Percentiles rank a stretch among this genome's conserved stretches.
Conservation (phyloP, 2,888 invertebrate genomes). For the Cantharis flavilabris region DNA sequence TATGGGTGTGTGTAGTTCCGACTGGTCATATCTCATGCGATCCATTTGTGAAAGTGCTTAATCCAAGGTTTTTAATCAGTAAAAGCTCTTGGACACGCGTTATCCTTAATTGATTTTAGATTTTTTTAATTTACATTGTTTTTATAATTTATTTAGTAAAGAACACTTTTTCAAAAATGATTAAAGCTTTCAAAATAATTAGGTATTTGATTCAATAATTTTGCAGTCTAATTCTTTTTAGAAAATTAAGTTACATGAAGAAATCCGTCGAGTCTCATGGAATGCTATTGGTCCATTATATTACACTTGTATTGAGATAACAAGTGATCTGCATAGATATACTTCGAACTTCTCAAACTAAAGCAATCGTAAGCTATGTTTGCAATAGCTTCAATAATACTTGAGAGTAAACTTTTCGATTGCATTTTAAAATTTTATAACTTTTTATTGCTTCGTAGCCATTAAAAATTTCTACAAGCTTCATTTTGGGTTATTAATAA, state of each 20-base stretch:
- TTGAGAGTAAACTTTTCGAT: neutral
- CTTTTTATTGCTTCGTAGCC: neutral
- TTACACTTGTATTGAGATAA: neutral
- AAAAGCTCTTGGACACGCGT: conserved; percentile 15
- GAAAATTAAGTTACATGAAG: neutral
- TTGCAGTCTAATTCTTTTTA: neutral
- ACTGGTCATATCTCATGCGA: conserved; percentile 29
- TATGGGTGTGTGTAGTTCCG: conserved; percentile 29
- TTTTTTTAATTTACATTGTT: conserved; percentile 12
- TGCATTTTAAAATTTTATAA: neutral
- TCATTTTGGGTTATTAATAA: neutral
- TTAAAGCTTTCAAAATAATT: no score
- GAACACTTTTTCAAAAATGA: neutral
- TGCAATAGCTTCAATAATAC: neutral
- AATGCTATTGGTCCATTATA: neutral
- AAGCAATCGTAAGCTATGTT: conserved; percentile 1
- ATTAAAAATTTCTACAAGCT: neutral
- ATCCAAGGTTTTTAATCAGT: conserved; percentile 29
- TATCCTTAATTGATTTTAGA: conserved; percentile 25
- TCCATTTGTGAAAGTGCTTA: conserved; percentile 29
- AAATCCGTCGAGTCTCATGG: neutral
- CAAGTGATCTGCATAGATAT: neutral
- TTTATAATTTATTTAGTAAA: neutral
- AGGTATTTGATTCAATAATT: no score
- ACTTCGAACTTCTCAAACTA: neutral